These are phyloP conservation scores for Corythoichthys intestinalis DNA, from an alignment of 2,113 vertebrate species.

Conservation along the genomic window DNA sequence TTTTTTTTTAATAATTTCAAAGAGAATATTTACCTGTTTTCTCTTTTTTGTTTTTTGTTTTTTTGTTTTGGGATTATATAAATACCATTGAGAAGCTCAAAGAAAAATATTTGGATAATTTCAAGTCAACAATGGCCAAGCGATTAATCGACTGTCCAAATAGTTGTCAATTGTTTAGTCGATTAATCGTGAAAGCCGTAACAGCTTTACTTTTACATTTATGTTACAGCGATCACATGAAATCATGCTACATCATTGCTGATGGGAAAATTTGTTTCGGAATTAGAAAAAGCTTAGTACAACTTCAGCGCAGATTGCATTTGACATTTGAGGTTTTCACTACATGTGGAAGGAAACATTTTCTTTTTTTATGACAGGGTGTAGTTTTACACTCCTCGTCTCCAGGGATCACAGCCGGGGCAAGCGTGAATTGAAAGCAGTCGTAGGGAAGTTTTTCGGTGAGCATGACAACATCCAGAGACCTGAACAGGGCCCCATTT, in stretches of 20 bases:
- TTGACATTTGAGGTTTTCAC: not conserved
- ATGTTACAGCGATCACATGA: not conserved
- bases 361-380: conserved; percentile 11
- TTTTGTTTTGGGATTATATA: too few relatives aligned
- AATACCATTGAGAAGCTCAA: too few relatives aligned
- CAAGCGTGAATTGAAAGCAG: conserved; percentile 31
- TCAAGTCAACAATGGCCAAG: too few relatives aligned
- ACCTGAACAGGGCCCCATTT: conserved; percentile 38
- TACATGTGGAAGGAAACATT: conserved; percentile 10
- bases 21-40: too few relatives aligned
- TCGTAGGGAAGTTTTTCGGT: conserved; percentile 12
- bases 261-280: not conserved
- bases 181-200: too few relatives aligned
- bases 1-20: too few relatives aligned
- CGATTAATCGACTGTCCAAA: too few relatives aligned
- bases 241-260: not conserved
- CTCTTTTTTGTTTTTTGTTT: too few relatives aligned
- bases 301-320: not conserved
- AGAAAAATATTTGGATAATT: too few relatives aligned
- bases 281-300: not conserved
- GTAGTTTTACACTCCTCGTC: conserved; percentile 23
- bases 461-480: conserved; percentile 24
- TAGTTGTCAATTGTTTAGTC: too few relatives aligned
- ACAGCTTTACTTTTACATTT: not conserved
- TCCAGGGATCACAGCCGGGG: conserved; percentile 1